phyloP scores from a whole-genome alignment of 2,797 vertebrate species.

The Melanotaenia pygmaea region DNA sequence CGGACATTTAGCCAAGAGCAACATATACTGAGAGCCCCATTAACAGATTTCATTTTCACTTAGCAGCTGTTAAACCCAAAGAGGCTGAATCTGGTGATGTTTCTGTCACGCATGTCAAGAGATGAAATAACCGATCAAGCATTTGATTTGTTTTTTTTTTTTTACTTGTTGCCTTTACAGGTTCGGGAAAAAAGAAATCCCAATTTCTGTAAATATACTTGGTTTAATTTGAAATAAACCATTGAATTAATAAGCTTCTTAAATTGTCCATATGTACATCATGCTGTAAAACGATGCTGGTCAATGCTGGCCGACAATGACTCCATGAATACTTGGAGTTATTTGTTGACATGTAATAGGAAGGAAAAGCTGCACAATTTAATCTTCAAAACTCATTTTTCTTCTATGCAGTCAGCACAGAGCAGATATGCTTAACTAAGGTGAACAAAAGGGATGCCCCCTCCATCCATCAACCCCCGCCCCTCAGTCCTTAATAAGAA shows the following conservation, averaged over 20 bases:
- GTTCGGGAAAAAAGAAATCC: too few species aligned
- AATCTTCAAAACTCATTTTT: constrained; percentile 43
- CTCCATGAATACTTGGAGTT: not conserved
- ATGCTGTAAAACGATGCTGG: not conserved
- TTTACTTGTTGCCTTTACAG: too few species aligned
- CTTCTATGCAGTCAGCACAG: constrained; percentile 13
- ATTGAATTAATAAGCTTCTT: not conserved
- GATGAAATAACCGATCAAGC: too few species aligned
- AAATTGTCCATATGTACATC: not conserved
- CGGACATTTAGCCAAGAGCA: not conserved
- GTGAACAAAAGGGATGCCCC: constrained; percentile 40
- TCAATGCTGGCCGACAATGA: not conserved
- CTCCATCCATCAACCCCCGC: not conserved
- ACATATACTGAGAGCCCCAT: not conserved
- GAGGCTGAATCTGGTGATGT: too few species aligned
- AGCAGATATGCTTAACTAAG: constrained; percentile 59
- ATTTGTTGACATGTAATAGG: constrained; percentile 48
- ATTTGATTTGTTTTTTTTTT: too few species aligned
- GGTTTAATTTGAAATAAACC: not conserved
- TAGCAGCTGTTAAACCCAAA: not conserved
- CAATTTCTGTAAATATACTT: too few species aligned
- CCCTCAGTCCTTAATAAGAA: constrained; percentile 52
- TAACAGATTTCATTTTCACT: not conserved
- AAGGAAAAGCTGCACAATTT: constrained; percentile 34
- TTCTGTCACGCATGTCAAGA: too few species aligned